Conservation (phyloP, 2,797 vertebrate genomes). For the Dipus sagitta region DNA sequence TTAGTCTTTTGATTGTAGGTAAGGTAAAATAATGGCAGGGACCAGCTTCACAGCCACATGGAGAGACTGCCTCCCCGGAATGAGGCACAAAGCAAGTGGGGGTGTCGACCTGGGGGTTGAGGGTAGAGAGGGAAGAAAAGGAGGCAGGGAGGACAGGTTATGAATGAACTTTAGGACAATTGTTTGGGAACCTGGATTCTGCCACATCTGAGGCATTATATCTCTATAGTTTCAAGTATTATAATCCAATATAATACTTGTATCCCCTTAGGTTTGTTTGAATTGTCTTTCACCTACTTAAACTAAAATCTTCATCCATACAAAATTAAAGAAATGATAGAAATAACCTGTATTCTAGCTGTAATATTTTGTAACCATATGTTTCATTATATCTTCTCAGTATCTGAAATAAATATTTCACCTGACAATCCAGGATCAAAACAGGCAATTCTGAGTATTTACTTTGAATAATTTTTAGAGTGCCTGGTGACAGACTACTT, state of each 20-base stretch:
- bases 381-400: not conserved
- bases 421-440: not conserved
- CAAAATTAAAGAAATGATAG: not conserved
- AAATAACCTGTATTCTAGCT: not conserved
- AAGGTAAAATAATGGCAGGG: conserved; percentile 10
- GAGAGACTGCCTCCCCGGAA: not conserved
- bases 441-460: not conserved
- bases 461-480: conserved; percentile 32
- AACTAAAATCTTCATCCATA: conserved; percentile 24
- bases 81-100: not conserved
- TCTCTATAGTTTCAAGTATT: not conserved
- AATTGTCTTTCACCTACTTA: not conserved
- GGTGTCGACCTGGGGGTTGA: not conserved
- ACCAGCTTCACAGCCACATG: not conserved
- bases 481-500: not conserved
- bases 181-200: conserved; percentile 16
- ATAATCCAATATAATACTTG: not conserved
- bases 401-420: not conserved
- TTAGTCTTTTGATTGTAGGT: not conserved
- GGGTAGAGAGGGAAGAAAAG: not conserved
- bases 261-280: not conserved
- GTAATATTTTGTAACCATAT: not conserved
- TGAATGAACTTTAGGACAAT: not conserved
- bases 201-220: not conserved
- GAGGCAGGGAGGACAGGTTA: not conserved